phyloP scores from a whole-genome alignment of 1,140 invertebrate species.

The Camponotus pennsylvanicus region DNA sequence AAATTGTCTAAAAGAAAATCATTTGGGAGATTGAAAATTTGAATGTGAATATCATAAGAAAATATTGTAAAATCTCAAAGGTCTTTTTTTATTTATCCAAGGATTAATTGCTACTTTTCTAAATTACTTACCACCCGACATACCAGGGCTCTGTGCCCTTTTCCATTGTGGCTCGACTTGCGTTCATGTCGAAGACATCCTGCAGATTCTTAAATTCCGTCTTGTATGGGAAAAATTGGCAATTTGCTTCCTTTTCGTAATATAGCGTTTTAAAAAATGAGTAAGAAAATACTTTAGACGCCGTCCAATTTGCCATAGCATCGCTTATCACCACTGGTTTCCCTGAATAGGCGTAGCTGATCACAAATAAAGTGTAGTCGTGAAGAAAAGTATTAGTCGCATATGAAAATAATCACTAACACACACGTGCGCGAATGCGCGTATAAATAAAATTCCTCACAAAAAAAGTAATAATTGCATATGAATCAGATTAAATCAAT shows the following conservation, averaged over 20 bases:
- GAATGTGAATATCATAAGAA: neutral
- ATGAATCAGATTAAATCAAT: neutral
- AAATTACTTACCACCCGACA: conserved; percentile 92
- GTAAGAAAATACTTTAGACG: conserved; percentile 90
- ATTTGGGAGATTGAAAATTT: neutral
- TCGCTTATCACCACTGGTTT: conserved; percentile 94
- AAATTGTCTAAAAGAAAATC: neutral
- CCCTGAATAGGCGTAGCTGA: conserved; percentile 91
- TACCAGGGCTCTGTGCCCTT: conserved; percentile 93
- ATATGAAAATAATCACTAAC: neutral
- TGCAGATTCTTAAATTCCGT: conserved; percentile 92
- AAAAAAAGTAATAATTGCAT: neutral
- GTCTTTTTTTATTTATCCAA: neutral
- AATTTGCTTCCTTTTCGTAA: conserved; percentile 88
- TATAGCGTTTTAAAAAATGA: conserved; percentile 94
- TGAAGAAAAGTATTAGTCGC: neutral
- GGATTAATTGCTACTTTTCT: neutral
- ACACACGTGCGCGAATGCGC: no score
- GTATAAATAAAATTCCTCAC: neutral
- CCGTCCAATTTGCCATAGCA: conserved; percentile 93
- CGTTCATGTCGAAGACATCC: conserved; percentile 93
- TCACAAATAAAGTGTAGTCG: neutral
- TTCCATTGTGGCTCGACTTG: conserved; percentile 88
- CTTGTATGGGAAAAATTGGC: conserved; percentile 97
- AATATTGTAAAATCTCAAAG: neutral